phyloP scores from a whole-genome alignment of 2,113 vertebrate genomes.

The Phainopepla nitens region DNA sequence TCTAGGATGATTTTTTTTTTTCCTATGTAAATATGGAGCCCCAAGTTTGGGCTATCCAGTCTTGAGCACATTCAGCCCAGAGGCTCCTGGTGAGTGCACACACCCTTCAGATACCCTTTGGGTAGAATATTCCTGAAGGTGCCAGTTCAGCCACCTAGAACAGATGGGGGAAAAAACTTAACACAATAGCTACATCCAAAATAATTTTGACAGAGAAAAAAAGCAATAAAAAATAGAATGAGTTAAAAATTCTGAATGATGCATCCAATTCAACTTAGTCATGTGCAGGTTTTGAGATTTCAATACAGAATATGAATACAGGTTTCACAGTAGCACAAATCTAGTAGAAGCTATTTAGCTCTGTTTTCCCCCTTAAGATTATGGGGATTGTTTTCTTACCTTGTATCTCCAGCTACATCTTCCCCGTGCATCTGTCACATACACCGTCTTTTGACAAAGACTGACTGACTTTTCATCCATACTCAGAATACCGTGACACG shows the following conservation, averaged over 20 bases:
- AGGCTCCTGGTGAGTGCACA: neutral
- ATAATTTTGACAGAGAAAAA: neutral
- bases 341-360: neutral
- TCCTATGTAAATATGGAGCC: neutral
- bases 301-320: neutral
- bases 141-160: neutral
- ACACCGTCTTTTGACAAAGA: slow-evolving; percentile 69
- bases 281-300: neutral
- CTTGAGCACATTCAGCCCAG: neutral
- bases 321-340: neutral
- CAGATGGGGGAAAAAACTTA: neutral
- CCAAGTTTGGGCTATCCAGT: neutral
- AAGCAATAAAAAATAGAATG: neutral
- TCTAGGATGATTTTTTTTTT: neutral
- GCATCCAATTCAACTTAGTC: neutral
- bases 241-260: neutral
- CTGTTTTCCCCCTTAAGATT: neutral
- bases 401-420: slow-evolving; percentile 71
- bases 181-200: neutral
- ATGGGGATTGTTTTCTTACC: slow-evolving; percentile 56
- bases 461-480: slow-evolving; percentile 67
- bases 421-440: slow-evolving; percentile 71
- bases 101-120: neutral
- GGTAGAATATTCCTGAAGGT: neutral
- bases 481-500: slow-evolving; percentile 64